Base-by-base conservation (phyloP, 2,888 invertebrate genomes). In the Junonia oenone region DNA sequence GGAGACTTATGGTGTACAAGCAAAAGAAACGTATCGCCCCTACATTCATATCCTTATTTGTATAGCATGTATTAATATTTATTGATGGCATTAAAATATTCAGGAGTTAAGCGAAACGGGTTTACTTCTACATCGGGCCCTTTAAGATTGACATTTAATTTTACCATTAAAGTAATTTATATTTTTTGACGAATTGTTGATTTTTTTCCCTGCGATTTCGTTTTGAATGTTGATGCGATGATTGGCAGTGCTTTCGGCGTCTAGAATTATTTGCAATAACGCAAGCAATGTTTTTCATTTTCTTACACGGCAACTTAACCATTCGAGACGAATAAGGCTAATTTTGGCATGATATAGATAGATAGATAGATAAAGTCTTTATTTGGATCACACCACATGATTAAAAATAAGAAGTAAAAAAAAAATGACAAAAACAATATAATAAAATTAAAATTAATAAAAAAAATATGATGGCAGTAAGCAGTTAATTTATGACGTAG, bases 21-120 rank as follows among this genome's bases (percentile, higher is more conserved):
- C 26, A 14, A 19, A 51, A 51, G 46, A 55, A 55, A 51, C 3
- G 35, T 50, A 55, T 46, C 46, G 27, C 35, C 19, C 38, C 14
- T 26, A 31, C 37, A 51, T 46, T 31, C 46, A 51, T 51, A 33
- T 8, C 51, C 55, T 40, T 55, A 51, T 46, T 46, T 51, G 55
- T 46, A n/a, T 13, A 46, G 29, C 22, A 22, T n/a, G 38, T 46
- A 49, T 55, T 50, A 40, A 51, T 55, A 51, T 55, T 51, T 55
- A 55, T 55, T 55, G 35, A 19, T 22, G 19, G 8, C 45, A 33
- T 22, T 46, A 50, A 37, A 38, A 50, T 55, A 50, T 49, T 55
- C 45, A 45, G 26, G 37, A 11, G 22, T 22, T 27, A 45, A 50
- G 22, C 14, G n/a, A 43, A 45, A 48, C 35, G 13, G 14, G 22